phyloP scores from a whole-genome alignment of 1,140 invertebrate genomes.

The Drosophila grimshawi region DNA sequence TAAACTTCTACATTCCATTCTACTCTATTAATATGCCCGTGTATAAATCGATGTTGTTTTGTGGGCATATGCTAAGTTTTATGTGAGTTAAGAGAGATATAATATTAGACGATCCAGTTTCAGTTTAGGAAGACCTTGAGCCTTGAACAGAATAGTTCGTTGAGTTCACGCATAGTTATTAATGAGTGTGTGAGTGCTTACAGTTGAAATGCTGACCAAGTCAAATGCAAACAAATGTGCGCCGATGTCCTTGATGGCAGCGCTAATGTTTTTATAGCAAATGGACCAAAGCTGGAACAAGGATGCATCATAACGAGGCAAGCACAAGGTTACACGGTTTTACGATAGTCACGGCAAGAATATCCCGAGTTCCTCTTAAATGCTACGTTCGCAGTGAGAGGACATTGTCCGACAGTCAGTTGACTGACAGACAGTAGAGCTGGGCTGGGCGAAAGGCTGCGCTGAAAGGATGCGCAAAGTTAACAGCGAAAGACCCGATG shows the following conservation, averaged over 20 bases:
- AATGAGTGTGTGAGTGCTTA: slow-evolving; percentile 43
- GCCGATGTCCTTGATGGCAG: slow-evolving; percentile 65
- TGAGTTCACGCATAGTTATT: slow-evolving; percentile 45
- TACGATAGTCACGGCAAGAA: slow-evolving; percentile 61
- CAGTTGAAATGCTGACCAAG: slow-evolving; percentile 52
- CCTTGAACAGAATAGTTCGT: slow-evolving; percentile 8
- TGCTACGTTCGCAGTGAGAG: background rate
- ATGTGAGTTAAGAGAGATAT: slow-evolving; percentile 4
- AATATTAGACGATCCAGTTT: slow-evolving; percentile 13
- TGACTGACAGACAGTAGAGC: background rate
- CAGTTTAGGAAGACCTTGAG: slow-evolving; percentile 41
- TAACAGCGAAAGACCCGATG: slow-evolving; percentile 61
- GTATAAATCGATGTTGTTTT: too few species aligned
- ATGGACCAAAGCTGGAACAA: slow-evolving; percentile 16
- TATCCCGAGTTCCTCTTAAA: slow-evolving; percentile 68
- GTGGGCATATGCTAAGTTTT: background rate
- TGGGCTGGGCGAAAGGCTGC: slow-evolving; percentile 38
- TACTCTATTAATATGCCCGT: too few species aligned
- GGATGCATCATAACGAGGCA: slow-evolving; percentile 10
- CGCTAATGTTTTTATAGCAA: slow-evolving; percentile 67
- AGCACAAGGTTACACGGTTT: slow-evolving; percentile 62
- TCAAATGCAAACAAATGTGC: slow-evolving; percentile 67
- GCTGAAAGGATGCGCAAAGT: slow-evolving; percentile 76
- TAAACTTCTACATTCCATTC: too few species aligned
- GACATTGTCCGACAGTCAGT: background rate